Conservation (phyloP, 2,888 invertebrate species). For the Drosophila nr. perissopoda region DNA sequence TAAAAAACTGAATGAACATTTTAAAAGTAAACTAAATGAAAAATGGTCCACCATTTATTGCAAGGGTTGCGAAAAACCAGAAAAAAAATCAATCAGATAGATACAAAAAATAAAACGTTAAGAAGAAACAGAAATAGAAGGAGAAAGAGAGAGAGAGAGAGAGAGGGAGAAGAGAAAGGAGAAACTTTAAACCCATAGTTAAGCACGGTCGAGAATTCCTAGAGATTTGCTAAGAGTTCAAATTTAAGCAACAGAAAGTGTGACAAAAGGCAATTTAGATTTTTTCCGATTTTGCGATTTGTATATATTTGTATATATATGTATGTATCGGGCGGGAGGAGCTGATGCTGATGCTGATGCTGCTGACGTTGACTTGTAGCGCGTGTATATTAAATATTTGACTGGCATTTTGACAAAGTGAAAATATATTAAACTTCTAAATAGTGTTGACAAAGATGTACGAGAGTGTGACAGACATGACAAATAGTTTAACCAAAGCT, state of each 20-base stretch:
- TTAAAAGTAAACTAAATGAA: background rate
- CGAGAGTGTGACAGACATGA: constrained; percentile 77
- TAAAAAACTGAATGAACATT: background rate
- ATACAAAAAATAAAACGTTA: background rate
- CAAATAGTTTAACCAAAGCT: constrained; percentile 64
- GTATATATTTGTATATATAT: background rate
- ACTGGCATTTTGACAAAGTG: constrained; percentile 64
- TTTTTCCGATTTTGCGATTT: background rate
- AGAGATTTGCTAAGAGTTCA: background rate
- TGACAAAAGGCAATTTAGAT: background rate
- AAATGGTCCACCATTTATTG: background rate
- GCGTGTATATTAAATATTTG: constrained; percentile 63
- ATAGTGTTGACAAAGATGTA: constrained; percentile 83
- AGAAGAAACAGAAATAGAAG: background rate
- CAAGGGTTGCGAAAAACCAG: background rate
- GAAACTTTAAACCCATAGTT: background rate
- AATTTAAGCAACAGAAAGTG: background rate
- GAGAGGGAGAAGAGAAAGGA: background rate
- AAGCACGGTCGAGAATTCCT: background rate
- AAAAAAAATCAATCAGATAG: background rate
- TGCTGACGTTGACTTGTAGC: constrained; percentile 43
- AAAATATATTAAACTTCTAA: constrained; percentile 78
- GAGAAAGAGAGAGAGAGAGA: background rate
- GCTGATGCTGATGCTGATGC: background rate
- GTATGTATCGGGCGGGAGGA: background rate